Evolutionary conservation across 2,888 invertebrate species (phyloP).

Genomic region (Synanthedon tipuliformis): DNA sequence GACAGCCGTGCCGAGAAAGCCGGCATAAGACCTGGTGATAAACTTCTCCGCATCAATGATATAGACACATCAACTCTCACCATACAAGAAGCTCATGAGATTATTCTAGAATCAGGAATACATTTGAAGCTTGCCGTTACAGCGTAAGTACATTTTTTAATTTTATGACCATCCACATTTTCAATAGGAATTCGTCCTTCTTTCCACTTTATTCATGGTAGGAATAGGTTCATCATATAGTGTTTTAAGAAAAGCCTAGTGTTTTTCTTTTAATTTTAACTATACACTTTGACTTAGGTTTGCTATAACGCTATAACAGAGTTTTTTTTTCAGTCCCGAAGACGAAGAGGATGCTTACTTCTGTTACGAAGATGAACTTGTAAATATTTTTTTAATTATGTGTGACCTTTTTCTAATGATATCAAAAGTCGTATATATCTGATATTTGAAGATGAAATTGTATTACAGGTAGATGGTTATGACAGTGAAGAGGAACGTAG

Average conservation of each 20-base stretch:
- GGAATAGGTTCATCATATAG: too few species aligned
- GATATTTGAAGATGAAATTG: neutral
- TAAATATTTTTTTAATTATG: conserved; percentile 21
- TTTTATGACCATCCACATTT: too few species aligned
- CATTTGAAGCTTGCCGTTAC: conserved; percentile 42
- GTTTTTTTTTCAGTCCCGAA: conserved; percentile 35
- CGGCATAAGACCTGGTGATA: conserved; percentile 45
- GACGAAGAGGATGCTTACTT: conserved; percentile 40
- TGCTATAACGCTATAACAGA: neutral
- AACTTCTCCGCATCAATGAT: conserved; percentile 41
- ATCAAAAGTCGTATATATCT: too few species aligned
- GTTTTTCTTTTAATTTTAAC: too few species aligned
- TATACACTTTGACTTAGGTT: too few species aligned
- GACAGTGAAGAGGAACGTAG: conserved; percentile 37
- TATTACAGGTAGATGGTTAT: conserved; percentile 18
- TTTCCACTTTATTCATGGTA: too few species aligned
- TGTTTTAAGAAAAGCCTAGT: too few species aligned
- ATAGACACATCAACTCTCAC: conserved; percentile 46
- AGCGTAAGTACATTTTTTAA: conserved; percentile 27
- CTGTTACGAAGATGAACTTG: conserved; percentile 41
- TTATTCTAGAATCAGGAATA: conserved; percentile 43
- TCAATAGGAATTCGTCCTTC: too few species aligned
- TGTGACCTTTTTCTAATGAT: too few species aligned
- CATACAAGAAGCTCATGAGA: conserved; percentile 49
- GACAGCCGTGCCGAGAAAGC: conserved; percentile 49